A percentile compares a stretch with the other conserved stretches of the same genome.
These are phyloP conservation scores for Cenopis cana DNA, from an alignment of 2,888 invertebrate genomes.

Conservation along the genomic window DNA sequence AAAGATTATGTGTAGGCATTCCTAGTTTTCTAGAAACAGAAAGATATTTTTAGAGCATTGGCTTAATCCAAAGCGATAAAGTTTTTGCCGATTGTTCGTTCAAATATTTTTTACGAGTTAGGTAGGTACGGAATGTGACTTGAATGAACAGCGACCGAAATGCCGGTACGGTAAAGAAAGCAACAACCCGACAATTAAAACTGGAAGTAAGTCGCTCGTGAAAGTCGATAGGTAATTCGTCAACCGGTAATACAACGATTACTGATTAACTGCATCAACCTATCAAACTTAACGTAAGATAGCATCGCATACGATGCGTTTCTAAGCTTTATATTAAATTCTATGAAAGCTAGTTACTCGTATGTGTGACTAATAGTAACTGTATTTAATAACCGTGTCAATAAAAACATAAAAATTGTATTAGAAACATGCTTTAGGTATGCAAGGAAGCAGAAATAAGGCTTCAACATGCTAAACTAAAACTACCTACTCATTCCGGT, in stretches of 20 bases:
- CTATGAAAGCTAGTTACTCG: neutral
- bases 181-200: constrained; percentile 52
- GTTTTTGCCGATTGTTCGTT: constrained; percentile 3
- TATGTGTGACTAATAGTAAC: constrained; percentile 6
- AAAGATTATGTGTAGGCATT: neutral
- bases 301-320: constrained; percentile 18
- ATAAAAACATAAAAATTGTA: neutral
- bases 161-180: constrained; percentile 58
- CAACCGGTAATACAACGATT: constrained; percentile 49
- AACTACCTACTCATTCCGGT: neutral
- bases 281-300: constrained; percentile 29
- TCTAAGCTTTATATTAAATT: constrained; percentile 6
- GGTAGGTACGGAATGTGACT: constrained; percentile 43
- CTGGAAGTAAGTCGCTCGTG: constrained; percentile 54
- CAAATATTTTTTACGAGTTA: constrained; percentile 9
- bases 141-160: constrained; percentile 46
- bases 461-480: neutral
- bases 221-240: constrained; percentile 60
- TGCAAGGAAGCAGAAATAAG: neutral
- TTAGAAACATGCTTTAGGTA: neutral
- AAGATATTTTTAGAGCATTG: neutral
- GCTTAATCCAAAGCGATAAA: neutral
- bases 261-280: constrained; percentile 31
- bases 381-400: constrained; percentile 6
- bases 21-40: constrained; percentile 9